A percentile compares a stretch with the other conserved stretches of the same genome.
Evolutionary conservation across 2,888 invertebrate species (phyloP).

Genomic region (Strigamia transsilvanica): DNA sequence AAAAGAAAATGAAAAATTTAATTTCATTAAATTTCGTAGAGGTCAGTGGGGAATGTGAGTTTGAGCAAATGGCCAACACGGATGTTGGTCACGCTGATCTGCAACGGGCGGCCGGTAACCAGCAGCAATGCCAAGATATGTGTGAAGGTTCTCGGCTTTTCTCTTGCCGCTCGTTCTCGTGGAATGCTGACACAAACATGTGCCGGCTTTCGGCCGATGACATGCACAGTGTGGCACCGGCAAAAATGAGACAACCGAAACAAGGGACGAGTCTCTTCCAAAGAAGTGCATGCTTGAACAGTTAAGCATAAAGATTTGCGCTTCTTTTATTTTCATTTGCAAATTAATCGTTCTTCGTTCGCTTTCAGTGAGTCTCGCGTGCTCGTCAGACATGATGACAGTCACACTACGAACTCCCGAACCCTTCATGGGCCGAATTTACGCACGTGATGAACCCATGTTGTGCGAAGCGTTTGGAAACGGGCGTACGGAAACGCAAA

Average conservation of each 20-base stretch:
- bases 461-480: slow-evolving; percentile 59
- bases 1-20: background rate
- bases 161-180: slow-evolving; percentile 62
- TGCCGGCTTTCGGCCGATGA: slow-evolving; percentile 61
- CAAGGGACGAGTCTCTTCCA: slow-evolving; percentile 60
- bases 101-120: slow-evolving; percentile 56
- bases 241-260: slow-evolving; percentile 56
- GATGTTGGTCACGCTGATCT: slow-evolving; percentile 58
- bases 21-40: slow-evolving; percentile 44
- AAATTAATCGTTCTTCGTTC: slow-evolving; percentile 32
- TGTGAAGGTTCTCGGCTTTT: slow-evolving; percentile 61
- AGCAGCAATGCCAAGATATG: slow-evolving; percentile 60
- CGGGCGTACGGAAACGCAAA: slow-evolving; percentile 58
- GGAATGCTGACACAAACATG: slow-evolving; percentile 58
- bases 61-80: slow-evolving; percentile 57
- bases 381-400: slow-evolving; percentile 61
- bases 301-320: slow-evolving; percentile 55
- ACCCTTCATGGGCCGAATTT: slow-evolving; percentile 60
- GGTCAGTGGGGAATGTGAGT: slow-evolving; percentile 58
- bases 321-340: background rate
- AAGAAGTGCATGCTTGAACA: slow-evolving; percentile 60
- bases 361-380: slow-evolving; percentile 59
- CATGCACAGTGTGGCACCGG: slow-evolving; percentile 58
- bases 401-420: slow-evolving; percentile 60
- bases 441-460: slow-evolving; percentile 59